Conservation (phyloP, 2,113 vertebrate species). For the Dicaeum eximium region DNA sequence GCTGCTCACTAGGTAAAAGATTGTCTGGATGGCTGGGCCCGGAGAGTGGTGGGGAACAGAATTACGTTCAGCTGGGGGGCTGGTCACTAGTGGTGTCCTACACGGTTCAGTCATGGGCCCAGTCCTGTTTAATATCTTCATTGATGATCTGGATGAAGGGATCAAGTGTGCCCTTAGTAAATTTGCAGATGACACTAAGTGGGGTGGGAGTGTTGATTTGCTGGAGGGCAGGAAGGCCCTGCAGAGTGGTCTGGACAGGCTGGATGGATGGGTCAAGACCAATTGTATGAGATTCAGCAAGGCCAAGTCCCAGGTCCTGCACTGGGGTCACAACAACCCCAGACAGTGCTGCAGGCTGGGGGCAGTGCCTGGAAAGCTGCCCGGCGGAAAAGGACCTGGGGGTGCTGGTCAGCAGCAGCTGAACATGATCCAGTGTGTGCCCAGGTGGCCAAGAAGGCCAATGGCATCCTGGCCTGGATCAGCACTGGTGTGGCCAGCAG, state of each 20-base stretch:
- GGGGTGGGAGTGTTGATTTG: neutral
- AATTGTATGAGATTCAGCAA: neutral
- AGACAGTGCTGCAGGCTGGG: rapidly evolving
- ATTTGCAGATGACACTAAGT: neutral
- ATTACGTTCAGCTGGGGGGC: neutral
- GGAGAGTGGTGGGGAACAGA: neutral
- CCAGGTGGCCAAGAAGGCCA: neutral
- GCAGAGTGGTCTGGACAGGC: neutral
- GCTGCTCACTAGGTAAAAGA: neutral
- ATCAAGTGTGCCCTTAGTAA: neutral
- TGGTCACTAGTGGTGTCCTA: neutral
- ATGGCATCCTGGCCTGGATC: neutral
- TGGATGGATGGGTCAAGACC: neutral
- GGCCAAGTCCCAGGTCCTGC: neutral
- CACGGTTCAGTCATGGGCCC: neutral
- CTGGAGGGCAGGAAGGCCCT: neutral
- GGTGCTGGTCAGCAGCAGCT: neutral
- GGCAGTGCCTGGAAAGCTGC: neutral
- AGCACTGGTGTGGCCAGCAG: neutral
- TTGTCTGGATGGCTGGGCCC: neutral
- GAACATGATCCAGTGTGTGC: neutral
- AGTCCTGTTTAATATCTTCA: neutral
- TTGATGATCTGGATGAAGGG: neutral
- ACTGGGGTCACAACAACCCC: neutral
- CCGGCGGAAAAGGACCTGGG: neutral